phyloP scores from a whole-genome alignment of 2,797 vertebrate species.

The Eremophila alpestris region DNA sequence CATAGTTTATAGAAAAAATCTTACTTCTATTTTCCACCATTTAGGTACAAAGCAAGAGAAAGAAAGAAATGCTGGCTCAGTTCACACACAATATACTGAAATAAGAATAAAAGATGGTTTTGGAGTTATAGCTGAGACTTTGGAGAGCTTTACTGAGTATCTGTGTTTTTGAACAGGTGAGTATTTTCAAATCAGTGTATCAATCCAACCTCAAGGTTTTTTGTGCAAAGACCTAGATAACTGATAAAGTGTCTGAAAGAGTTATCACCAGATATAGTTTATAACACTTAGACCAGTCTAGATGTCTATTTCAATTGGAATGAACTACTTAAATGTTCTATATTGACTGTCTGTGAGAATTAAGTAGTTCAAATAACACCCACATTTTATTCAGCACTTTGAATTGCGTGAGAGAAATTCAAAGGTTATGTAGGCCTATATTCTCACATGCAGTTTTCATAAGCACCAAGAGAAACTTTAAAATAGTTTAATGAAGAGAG shows the following conservation, averaged over 20 bases:
- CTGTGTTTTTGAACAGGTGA: background rate
- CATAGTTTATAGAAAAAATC: background rate
- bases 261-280: background rate
- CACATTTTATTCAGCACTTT: background rate
- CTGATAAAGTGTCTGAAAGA: background rate
- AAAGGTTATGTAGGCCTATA: background rate
- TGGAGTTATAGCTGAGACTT: background rate
- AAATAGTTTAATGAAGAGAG: background rate
- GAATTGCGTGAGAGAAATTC: background rate
- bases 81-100: background rate
- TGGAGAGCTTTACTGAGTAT: background rate
- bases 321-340: background rate
- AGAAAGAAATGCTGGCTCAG: fast-evolving
- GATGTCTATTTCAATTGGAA: background rate
- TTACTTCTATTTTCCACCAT: background rate
- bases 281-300: background rate
- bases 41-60: background rate
- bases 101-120: background rate
- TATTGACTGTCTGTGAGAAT: background rate
- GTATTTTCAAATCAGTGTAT: background rate
- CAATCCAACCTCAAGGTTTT: background rate
- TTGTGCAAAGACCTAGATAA: background rate
- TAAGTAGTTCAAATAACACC: background rate
- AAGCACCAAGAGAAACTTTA: background rate
- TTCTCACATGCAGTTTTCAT: background rate